phyloP scores from a whole-genome alignment of 2,113 vertebrate species.

The Pongo abelii region DNA sequence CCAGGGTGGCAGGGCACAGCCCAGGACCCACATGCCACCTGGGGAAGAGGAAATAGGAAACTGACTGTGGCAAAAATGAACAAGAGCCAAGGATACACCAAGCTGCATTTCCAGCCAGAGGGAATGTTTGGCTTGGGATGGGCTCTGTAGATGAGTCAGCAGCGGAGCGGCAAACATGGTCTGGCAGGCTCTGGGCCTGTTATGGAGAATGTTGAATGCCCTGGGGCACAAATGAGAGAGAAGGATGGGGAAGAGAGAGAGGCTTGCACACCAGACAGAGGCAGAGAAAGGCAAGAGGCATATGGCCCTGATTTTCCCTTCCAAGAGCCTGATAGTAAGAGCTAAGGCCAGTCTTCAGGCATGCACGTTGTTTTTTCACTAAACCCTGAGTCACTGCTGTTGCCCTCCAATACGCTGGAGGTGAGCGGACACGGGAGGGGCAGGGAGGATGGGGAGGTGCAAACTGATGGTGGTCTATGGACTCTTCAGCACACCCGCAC shows the following conservation, averaged over 20 bases:
- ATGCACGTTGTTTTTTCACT: background rate
- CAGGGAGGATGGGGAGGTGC: background rate
- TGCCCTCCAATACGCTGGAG: background rate
- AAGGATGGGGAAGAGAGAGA: background rate
- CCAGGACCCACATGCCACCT: background rate
- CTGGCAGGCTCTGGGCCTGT: background rate
- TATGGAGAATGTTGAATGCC: background rate
- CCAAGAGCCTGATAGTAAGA: background rate
- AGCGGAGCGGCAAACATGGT: background rate
- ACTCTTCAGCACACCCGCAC: accelerated
- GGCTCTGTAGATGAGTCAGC: background rate
- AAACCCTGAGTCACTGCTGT: background rate
- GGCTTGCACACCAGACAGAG: no score
- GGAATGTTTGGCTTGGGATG: accelerated
- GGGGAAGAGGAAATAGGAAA: background rate
- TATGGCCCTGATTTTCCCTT: background rate
- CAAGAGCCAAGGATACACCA: background rate
- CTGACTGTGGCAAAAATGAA: background rate
- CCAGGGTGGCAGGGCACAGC: background rate
- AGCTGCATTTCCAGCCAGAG: background rate
- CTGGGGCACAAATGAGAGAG: background rate
- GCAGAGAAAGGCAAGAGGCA: background rate
- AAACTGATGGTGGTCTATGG: no score
- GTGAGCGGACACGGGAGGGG: background rate
- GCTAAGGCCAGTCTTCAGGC: background rate